These are phyloP conservation scores for Sphecodes monilicornis DNA, from an alignment of 2,888 invertebrate genomes.

Conservation along the genomic window DNA sequence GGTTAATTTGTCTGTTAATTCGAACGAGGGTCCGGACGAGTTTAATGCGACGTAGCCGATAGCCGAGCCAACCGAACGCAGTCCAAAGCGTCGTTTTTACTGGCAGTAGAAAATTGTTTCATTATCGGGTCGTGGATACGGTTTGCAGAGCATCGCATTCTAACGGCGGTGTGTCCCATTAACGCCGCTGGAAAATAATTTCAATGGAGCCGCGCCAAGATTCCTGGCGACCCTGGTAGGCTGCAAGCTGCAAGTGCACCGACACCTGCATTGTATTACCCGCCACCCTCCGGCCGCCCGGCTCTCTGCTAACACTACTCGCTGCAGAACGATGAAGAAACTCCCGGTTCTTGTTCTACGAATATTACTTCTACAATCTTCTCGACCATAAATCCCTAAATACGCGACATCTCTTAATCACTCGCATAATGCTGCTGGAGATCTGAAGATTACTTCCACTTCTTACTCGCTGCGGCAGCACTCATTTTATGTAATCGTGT, in stretches of 20 bases:
- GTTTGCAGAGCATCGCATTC: slow-evolving; percentile 32
- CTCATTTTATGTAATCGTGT: background rate
- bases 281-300: slow-evolving; percentile 21
- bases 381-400: background rate
- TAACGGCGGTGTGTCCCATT: slow-evolving; percentile 37
- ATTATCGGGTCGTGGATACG: slow-evolving; percentile 32
- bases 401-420: background rate
- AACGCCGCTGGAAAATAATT: slow-evolving; percentile 59
- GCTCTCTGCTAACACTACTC: slow-evolving; percentile 37
- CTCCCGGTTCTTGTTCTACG: slow-evolving; percentile 13
- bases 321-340: slow-evolving; percentile 39
- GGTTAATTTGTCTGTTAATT: slow-evolving; percentile 34
- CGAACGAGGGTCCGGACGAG: background rate
- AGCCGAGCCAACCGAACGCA: background rate
- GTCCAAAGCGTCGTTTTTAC: slow-evolving; percentile 35
- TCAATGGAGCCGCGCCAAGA: slow-evolving; percentile 63
- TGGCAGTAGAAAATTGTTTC: slow-evolving; percentile 44
- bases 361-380: slow-evolving; percentile 1
- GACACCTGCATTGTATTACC: slow-evolving; percentile 61
- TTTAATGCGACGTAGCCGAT: background rate
- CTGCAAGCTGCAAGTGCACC: slow-evolving; percentile 35
- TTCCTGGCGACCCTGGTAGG: slow-evolving; percentile 33
- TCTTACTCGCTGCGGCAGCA: background rate
- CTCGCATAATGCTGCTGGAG: background rate
- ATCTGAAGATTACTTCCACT: background rate